Base-by-base conservation (phyloP, 2,797 vertebrate species). In the Jordanella pulchra region DNA sequence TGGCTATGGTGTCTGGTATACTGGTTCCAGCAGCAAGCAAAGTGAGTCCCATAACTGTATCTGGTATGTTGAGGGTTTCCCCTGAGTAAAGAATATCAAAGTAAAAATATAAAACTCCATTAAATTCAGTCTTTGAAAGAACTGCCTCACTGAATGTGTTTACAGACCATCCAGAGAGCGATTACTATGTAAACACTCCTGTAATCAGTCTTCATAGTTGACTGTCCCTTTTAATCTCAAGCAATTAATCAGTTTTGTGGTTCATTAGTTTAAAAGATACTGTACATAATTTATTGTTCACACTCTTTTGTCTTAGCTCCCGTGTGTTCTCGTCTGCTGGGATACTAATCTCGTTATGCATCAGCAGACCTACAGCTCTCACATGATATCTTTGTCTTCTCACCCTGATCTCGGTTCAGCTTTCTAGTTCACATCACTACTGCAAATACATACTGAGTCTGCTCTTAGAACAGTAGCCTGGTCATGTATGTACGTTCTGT, bases 41-140 rank as follows among this genome's bases (percentile, higher is more conserved):
- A 10, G 98, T 99, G 69, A 99, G 96, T 54, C 98, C 98, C 98
- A 99, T 99, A 30, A 99, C 93, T 10, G 97, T 97, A 53, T 99
- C 98, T 21, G 98, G 98, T 73, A 99, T 96, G 72, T 87, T 91
- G 54, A 99, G 89, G 0, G 97, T 98, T 90, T 97, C 97, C 30
- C 98, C 98, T 99, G 86, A 61, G 67, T 35, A 39, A 66, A 84
- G 30, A 79, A 0, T 69, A 70, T 7, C 13, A 15, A 39, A 39
- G 39, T 9, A 42, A 14, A 42, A 17, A 17, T 27, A 18, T 51
- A 50, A 14, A 15, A 6, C 39, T 12, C 25, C n/a, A 47, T 12
- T 7, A 68, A 54, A 21, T 35, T 18, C 56, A 35, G 60, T 13
- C n/a, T 64, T 42, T 25, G n/a, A 25, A 44, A 6, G n/a, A 25